phyloP scores from a whole-genome alignment of 2,888 invertebrate genomes.

The Periphyllus acericola region DNA sequence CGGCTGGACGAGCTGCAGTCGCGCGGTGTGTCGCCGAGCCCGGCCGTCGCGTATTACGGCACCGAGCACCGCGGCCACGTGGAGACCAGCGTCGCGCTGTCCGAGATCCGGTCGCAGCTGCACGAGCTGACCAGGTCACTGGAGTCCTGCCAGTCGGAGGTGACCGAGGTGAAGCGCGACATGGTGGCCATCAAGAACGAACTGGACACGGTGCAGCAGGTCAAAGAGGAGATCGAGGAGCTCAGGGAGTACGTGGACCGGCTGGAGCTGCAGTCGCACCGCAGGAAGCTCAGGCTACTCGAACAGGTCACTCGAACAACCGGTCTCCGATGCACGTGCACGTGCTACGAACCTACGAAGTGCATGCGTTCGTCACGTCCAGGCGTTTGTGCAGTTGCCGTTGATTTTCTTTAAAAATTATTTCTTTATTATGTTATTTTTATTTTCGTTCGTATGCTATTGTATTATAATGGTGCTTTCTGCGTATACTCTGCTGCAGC shows the following conservation, averaged over 20 bases:
- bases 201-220: conserved; percentile 92
- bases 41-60: conserved; percentile 52
- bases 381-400: neutral
- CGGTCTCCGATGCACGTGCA: neutral
- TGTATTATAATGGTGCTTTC: neutral
- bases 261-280: conserved; percentile 89
- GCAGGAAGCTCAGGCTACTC: conserved; percentile 87
- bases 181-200: conserved; percentile 96
- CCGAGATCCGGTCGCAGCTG: conserved; percentile 91
- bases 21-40: conserved; percentile 70
- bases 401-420: neutral
- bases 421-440: neutral
- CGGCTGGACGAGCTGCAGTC: conserved; percentile 95
- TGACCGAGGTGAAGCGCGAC: conserved; percentile 89
- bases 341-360: neutral
- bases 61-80: conserved; percentile 76
- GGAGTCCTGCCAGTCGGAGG: conserved; percentile 94
- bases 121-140: conserved; percentile 94
- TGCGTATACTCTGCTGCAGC: too few species aligned
- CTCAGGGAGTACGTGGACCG: conserved; percentile 91
- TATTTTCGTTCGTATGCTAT: neutral
- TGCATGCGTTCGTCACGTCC: neutral
- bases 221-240: conserved; percentile 94
- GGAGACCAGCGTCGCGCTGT: conserved; percentile 92
- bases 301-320: conserved; percentile 79